Conservation (phyloP, 2,888 invertebrate genomes). For the Metellina segmentata region DNA sequence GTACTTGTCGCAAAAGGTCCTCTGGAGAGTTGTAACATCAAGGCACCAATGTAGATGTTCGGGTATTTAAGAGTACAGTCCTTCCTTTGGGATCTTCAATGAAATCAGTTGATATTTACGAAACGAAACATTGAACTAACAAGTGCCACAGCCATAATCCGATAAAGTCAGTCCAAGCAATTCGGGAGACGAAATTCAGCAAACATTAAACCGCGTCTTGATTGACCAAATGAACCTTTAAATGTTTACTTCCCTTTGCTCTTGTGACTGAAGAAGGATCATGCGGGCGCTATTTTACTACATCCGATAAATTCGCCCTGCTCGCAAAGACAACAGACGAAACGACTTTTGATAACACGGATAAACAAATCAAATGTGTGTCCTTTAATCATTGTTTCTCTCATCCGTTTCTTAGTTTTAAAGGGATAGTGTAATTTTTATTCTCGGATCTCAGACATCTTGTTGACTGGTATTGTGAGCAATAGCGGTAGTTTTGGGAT, state of each 20-base stretch:
- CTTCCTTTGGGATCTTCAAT: slow-evolving; percentile 6
- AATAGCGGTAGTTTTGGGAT: too few relatives aligned
- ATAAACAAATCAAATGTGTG: neutral
- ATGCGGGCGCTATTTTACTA: slow-evolving; percentile 17
- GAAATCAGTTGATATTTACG: slow-evolving; percentile 42
- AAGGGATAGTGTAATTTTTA: too few relatives aligned
- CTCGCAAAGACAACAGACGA: neutral
- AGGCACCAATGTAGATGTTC: neutral
- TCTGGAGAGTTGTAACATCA: too few relatives aligned
- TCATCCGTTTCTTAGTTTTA: neutral
- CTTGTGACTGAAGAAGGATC: neutral
- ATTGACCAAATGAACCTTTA: slow-evolving; percentile 53
- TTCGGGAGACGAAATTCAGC: slow-evolving; percentile 17
- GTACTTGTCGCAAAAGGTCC: too few relatives aligned
- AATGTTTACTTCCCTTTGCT: slow-evolving; percentile 30
- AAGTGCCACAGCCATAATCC: neutral
- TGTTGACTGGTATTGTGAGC: too few relatives aligned
- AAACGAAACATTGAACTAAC: slow-evolving; percentile 33
- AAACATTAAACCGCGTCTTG: slow-evolving; percentile 30
- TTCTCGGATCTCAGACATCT: too few relatives aligned
- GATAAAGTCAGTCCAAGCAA: slow-evolving; percentile 20
- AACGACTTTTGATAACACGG: neutral
- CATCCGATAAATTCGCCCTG: neutral
- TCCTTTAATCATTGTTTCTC: neutral
- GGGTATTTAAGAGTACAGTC: neutral